Evolutionary conservation across 2,888 invertebrate genomes (phyloP).

Genomic region (Congeria kusceri): DNA sequence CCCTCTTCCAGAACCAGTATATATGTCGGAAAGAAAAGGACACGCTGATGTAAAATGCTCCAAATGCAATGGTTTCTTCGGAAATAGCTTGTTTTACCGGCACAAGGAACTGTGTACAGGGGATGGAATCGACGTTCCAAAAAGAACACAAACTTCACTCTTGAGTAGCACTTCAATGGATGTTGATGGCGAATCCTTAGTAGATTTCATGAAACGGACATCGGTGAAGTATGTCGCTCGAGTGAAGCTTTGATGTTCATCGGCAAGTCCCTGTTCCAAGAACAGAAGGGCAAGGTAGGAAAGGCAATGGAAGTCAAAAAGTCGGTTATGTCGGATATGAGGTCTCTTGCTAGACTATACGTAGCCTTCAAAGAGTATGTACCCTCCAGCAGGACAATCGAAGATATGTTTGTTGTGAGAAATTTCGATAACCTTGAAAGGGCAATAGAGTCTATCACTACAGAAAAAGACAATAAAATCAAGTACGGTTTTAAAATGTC

Average conservation of each 20-base stretch:
- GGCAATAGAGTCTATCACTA: constrained; percentile 16
- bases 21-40: constrained; percentile 6
- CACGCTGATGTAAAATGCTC: constrained; percentile 15
- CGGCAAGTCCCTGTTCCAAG: constrained; percentile 12
- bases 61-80: constrained; percentile 28
- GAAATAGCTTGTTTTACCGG: constrained; percentile 12
- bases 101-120: constrained; percentile 22
- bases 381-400: background rate
- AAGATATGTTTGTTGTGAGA: constrained; percentile 13
- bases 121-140: background rate
- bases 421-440: constrained; percentile 13
- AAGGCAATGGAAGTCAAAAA: constrained; percentile 18
- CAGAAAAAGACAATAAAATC: constrained; percentile 8
- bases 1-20: background rate
- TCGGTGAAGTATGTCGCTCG: constrained; percentile 12
- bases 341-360: constrained; percentile 9
- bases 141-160: background rate
- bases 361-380: background rate
- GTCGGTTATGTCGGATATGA: constrained; percentile 20
- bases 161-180: background rate
- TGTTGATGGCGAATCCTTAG: constrained; percentile 5
- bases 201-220: constrained; percentile 8
- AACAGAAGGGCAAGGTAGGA: background rate
- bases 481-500: constrained; percentile 27
- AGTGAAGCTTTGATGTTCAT: background rate